Conservation (phyloP, 2,888 invertebrate genomes). For the Epirrita christyi region DNA sequence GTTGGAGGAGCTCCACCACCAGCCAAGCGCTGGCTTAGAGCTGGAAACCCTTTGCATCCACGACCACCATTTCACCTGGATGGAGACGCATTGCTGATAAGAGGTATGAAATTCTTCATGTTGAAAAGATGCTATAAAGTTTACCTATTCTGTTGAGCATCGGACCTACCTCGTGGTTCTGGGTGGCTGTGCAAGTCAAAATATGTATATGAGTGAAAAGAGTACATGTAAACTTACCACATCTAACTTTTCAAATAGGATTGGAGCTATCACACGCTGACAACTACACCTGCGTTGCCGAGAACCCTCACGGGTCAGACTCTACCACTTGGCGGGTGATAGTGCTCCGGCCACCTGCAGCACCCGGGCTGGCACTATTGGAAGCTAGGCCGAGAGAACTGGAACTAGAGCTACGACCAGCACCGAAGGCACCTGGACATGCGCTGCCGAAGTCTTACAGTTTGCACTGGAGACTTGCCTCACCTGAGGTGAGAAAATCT, state of each 20-base stretch:
- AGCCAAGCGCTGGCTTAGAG: slow-evolving; percentile 89
- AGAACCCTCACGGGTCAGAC: slow-evolving; percentile 93
- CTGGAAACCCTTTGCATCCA: slow-evolving; percentile 87
- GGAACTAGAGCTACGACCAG: slow-evolving; percentile 71
- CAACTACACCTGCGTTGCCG: slow-evolving; percentile 92
- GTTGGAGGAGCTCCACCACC: slow-evolving; percentile 92
- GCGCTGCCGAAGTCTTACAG: slow-evolving; percentile 85
- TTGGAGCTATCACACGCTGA: slow-evolving; percentile 89
- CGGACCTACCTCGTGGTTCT: too few species aligned
- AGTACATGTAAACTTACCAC: too few species aligned
- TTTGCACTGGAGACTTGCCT: slow-evolving; percentile 88
- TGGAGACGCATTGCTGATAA: slow-evolving; percentile 88
- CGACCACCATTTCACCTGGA: slow-evolving; percentile 87
- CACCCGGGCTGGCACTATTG: slow-evolving; percentile 87
- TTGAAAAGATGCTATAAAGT: too few species aligned
- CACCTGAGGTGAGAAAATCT: slow-evolving; percentile 87
- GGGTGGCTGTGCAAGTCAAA: too few species aligned
- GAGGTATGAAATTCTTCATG: slow-evolving; percentile 73
- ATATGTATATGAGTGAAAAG: too few species aligned
- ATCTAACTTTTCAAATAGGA: slow-evolving; percentile 65
- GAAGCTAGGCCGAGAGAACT: slow-evolving; percentile 73
- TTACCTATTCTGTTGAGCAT: too few species aligned
- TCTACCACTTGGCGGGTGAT: slow-evolving; percentile 91
- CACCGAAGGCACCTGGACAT: slow-evolving; percentile 69
- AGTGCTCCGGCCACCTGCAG: slow-evolving; percentile 89